Base-by-base conservation (phyloP, 1,140 invertebrate genomes). In the Leptopilina boulardi region DNA sequence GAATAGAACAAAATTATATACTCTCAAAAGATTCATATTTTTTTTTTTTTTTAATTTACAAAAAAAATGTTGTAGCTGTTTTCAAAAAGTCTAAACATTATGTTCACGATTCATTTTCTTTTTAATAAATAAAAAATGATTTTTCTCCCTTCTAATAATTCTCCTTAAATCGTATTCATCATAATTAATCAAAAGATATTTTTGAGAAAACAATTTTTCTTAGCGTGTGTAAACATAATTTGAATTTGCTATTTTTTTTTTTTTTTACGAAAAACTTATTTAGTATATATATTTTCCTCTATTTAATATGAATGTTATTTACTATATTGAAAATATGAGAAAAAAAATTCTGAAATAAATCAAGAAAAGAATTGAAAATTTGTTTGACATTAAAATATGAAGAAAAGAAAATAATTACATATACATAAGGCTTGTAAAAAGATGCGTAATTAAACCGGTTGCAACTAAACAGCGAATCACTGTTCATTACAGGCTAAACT, bases 381-480 rank as follows among this genome's bases (percentile, higher is more conserved):
- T n/a, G n/a, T n/a, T n/a, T n/a, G n/a, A n/a, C n/a, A n/a, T n/a
- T n/a, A n/a, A n/a, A n/a, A n/a, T n/a, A n/a, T n/a, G 26, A 38
- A 38, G 5, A 38, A 9, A 38, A 38, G 8, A 66, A 66, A 13
- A 66, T 13, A 23, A 66, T 34, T 15, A 11, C 13, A n/a, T n/a
- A n/a, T n/a, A n/a, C 59, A 66, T 3, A 66, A 23, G 26, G 23
- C 11, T 23, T 30, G 23, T 34, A 23, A 30, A 34, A 66, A 30
- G 15, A 23, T n/a, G 11, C 23, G 59, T 66, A 66, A 66, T 66
- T 66, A 66, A 66, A 66, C 59, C 59, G 59, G 23, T 66, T 66
- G 59, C 23, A 66, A 18, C 8, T 26, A 66, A 66, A 66, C 59
- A 66, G 59, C 59, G 59, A 30, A 66, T 66, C 59, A 66, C 59